Evolutionary conservation across 2,888 invertebrate genomes (phyloP).

Genomic region (Pandemis corylana): DNA sequence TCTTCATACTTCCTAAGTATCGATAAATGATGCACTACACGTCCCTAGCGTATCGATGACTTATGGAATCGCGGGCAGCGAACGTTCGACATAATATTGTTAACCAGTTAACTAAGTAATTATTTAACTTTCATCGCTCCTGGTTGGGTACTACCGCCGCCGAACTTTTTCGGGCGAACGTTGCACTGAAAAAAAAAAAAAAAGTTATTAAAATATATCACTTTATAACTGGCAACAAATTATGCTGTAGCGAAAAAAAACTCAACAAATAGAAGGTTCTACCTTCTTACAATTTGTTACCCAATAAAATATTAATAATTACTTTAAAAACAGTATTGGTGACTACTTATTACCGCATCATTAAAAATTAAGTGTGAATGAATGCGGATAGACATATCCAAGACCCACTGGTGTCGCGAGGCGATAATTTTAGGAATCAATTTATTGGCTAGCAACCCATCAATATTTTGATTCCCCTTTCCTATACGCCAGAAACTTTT

Average conservation of each 20-base stretch:
- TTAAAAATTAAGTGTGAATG: too few relatives aligned
- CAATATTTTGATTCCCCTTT: too few relatives aligned
- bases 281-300: background rate
- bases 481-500: too few relatives aligned
- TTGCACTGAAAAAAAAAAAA: slow-evolving; percentile 54
- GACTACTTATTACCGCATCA: background rate
- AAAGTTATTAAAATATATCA: slow-evolving; percentile 38
- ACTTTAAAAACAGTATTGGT: background rate
- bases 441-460: too few relatives aligned
- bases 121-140: slow-evolving; percentile 45
- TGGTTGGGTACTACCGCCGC: slow-evolving; percentile 57
- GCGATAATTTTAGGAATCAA: too few relatives aligned
- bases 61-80: too few relatives aligned
- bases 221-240: background rate
- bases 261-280: background rate
- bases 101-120: slow-evolving; percentile 36
- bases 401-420: too few relatives aligned
- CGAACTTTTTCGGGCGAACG: slow-evolving; percentile 51
- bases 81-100: background rate
- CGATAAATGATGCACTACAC: too few relatives aligned
- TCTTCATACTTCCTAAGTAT: too few relatives aligned
- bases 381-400: too few relatives aligned
- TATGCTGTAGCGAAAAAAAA: background rate
- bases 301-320: background rate
- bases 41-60: too few relatives aligned